A percentile compares a stretch with the other conserved stretches of the same genome.
Conservation (phyloP, 2,797 vertebrate genomes). For the Botia almorhae region DNA sequence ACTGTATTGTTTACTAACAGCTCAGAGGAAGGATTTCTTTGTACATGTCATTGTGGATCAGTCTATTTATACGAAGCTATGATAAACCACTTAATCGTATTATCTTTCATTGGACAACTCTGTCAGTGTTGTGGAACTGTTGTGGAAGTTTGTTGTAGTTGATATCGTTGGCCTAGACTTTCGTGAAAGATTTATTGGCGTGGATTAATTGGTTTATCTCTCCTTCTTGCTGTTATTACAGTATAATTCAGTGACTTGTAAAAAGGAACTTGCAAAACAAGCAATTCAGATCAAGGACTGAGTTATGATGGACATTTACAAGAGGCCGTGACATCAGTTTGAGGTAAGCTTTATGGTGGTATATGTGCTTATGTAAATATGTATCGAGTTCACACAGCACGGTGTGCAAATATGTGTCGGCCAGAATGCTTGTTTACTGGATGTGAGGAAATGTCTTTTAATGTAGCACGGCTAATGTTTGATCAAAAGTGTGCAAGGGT, state of each 20-base stretch:
- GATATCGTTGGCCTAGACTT: neutral
- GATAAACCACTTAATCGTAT: conserved; percentile 42
- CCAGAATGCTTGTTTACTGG: neutral
- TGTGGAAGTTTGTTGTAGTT: conserved; percentile 23
- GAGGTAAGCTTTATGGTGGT: conserved; percentile 38
- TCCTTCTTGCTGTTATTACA: conserved; percentile 19
- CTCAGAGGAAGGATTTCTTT: neutral
- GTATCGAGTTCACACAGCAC: neutral
- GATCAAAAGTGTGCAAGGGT: neutral
- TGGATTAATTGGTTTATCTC: neutral
- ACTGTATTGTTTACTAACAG: neutral
- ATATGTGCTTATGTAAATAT: neutral
- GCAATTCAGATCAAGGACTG: conserved; percentile 17
- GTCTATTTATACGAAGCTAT: conserved; percentile 15
- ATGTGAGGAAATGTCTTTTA: neutral
- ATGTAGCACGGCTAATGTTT: neutral
- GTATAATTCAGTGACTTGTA: conserved; percentile 22
- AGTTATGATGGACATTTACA: conserved; percentile 44
- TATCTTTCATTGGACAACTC: conserved; percentile 10
- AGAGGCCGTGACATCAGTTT: conserved; percentile 29
- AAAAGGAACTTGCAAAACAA: conserved; percentile 8
- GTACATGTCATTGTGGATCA: neutral
- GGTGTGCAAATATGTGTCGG: neutral
- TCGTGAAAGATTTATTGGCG: neutral
- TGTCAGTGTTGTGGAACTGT: conserved; percentile 21